Evolutionary conservation across 2,113 vertebrate species (phyloP).

Genomic region (Corynorhinus townsendii): DNA sequence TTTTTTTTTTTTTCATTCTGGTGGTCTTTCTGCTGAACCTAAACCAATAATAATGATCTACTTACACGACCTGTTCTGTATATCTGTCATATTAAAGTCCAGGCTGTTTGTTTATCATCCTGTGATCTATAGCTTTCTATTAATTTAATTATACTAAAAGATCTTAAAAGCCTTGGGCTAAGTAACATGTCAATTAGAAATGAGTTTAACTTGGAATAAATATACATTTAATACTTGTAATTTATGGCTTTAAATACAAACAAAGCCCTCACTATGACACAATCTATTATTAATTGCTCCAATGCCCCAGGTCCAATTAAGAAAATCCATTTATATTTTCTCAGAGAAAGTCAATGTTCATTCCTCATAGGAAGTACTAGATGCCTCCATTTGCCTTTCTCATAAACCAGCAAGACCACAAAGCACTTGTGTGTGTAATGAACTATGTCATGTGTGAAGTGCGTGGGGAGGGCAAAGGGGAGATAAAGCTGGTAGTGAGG

Average conservation of each 20-base stretch:
- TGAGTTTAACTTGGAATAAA: slow-evolving; percentile 96
- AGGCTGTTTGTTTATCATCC: slow-evolving; percentile 94
- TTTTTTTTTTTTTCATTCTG: slow-evolving; percentile 53
- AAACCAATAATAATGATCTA: slow-evolving; percentile 90
- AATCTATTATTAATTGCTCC: slow-evolving; percentile 96
- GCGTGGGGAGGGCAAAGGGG: not conserved
- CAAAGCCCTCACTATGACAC: slow-evolving; percentile 89
- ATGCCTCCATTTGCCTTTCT: slow-evolving; percentile 67
- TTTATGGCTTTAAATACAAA: slow-evolving; percentile 93
- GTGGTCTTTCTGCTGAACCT: slow-evolving; percentile 82
- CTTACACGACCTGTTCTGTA: slow-evolving; percentile 86
- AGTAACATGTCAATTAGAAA: slow-evolving; percentile 98
- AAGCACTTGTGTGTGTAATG: slow-evolving; percentile 72
- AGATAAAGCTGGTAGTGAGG: not conserved
- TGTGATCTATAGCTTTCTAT: slow-evolving; percentile 95
- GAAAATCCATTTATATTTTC: slow-evolving; percentile 90
- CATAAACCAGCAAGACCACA: slow-evolving; percentile 69
- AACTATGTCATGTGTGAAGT: slow-evolving; percentile 35
- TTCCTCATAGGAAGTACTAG: slow-evolving; percentile 86
- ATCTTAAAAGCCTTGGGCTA: slow-evolving; percentile 97
- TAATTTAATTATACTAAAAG: slow-evolving; percentile 97
- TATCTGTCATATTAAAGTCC: slow-evolving; percentile 92
- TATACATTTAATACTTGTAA: slow-evolving; percentile 96
- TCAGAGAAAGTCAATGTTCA: slow-evolving; percentile 87
- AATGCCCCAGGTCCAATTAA: slow-evolving; percentile 90